phyloP scores from a whole-genome alignment of 2,113 vertebrate species.

The Nyctibius bracteatus region DNA sequence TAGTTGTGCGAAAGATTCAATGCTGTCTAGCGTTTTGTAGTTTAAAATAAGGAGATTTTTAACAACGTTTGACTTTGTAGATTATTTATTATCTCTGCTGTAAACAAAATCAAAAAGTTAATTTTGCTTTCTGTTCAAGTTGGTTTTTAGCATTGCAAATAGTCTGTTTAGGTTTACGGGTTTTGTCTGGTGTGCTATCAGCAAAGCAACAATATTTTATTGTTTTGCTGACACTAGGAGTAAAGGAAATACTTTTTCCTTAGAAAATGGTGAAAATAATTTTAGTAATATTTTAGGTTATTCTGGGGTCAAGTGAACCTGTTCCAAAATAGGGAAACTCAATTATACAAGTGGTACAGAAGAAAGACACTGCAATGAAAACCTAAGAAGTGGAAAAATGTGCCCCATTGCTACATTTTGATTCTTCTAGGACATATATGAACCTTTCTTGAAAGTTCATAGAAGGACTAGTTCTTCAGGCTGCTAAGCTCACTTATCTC shows the following conservation, averaged over 20 bases:
- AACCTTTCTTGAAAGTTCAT: neutral
- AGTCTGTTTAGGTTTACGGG: neutral
- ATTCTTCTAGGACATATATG: neutral
- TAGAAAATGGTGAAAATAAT: conserved; percentile 37
- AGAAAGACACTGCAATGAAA: conserved; percentile 24
- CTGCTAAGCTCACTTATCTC: neutral
- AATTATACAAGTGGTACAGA: conserved; percentile 22
- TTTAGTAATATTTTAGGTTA: conserved; percentile 51
- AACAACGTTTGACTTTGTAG: conserved; percentile 11
- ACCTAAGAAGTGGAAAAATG: conserved; percentile 6
- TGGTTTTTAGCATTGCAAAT: neutral
- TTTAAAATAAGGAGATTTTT: conserved; percentile 41
- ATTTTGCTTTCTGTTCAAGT: neutral
- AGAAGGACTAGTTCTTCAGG: neutral
- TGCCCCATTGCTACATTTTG: neutral
- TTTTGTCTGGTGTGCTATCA: conserved; percentile 22
- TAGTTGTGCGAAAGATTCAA: conserved; percentile 54
- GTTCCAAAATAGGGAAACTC: conserved; percentile 37
- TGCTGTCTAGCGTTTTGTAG: neutral
- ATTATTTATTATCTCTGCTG: conserved; percentile 24
- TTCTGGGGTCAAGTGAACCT: conserved; percentile 33
- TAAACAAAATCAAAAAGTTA: conserved; percentile 18
- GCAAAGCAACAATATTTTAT: conserved; percentile 47
- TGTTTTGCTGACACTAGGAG: conserved; percentile 40
- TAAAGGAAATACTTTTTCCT: conserved; percentile 13